phyloP scores from a whole-genome alignment of 2,888 invertebrate species.

The Mongoloraphidia duomilia region DNA sequence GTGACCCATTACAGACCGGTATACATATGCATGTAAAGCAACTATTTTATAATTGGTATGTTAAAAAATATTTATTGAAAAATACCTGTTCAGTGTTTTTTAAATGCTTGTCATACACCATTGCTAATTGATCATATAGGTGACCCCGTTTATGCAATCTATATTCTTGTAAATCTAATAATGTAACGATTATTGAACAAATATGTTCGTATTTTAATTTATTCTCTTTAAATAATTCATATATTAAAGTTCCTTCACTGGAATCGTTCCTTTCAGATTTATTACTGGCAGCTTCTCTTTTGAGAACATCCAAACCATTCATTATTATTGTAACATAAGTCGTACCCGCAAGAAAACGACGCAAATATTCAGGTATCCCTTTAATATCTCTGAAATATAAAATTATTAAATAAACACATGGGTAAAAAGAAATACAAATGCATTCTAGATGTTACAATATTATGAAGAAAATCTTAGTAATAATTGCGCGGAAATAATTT shows the following conservation, averaged over 20 bases:
- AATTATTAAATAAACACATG: too few relatives aligned
- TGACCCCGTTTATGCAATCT: conserved; percentile 16
- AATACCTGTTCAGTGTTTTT: conserved; percentile 15
- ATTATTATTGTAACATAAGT: conserved; percentile 17
- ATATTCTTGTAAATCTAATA: conserved; percentile 16
- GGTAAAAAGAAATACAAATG: too few relatives aligned
- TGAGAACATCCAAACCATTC: conserved; percentile 10
- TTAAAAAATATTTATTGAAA: neutral
- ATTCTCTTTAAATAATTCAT: neutral
- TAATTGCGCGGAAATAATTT: too few relatives aligned
- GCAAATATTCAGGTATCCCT: conserved; percentile 14
- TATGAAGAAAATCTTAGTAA: too few relatives aligned
- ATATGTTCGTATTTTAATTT: neutral
- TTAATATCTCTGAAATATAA: conserved; percentile 5
- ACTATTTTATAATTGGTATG: too few relatives aligned
- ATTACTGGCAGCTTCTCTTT: neutral
- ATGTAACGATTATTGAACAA: conserved; percentile 19
- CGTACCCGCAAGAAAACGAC: conserved; percentile 19
- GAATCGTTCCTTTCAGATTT: neutral
- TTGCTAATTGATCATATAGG: conserved; percentile 20
- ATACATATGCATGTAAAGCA: too few relatives aligned
- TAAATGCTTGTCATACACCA: conserved; percentile 14
- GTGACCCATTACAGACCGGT: too few relatives aligned
- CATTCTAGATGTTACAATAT: too few relatives aligned
- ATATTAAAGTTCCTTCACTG: neutral